Percentiles rank a stretch among this genome's conserved stretches.
These are phyloP conservation scores for Tryphoninae sp. DNA, from an alignment of 2,888 invertebrate species.

Conservation along the genomic window DNA sequence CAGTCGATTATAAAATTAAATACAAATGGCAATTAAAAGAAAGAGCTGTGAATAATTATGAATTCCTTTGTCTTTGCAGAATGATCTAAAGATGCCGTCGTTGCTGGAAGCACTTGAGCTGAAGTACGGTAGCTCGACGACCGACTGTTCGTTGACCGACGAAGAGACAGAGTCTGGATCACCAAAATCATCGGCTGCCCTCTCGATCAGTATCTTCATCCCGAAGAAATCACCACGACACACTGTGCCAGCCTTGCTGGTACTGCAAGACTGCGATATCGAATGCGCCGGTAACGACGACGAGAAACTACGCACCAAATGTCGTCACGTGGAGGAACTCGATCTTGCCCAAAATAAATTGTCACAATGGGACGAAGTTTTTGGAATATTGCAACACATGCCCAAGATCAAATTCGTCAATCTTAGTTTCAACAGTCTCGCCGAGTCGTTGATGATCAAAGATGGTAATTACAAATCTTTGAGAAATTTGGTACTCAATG, in stretches of 20 bases:
- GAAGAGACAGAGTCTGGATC: slow-evolving; percentile 83
- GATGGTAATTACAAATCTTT: slow-evolving; percentile 78
- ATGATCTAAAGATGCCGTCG: slow-evolving; percentile 88
- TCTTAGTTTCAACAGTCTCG: slow-evolving; percentile 93
- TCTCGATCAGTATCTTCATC: slow-evolving; percentile 93
- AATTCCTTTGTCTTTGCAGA: slow-evolving; percentile 65
- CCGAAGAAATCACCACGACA: slow-evolving; percentile 90
- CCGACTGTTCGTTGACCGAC: slow-evolving; percentile 83
- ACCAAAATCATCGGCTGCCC: slow-evolving; percentile 80
- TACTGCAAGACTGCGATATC: slow-evolving; percentile 95
- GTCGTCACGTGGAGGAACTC: slow-evolving; percentile 94
- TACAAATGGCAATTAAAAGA: neutral
- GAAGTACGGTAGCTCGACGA: slow-evolving; percentile 87
- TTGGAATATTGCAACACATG: slow-evolving; percentile 93
- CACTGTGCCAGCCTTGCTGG: slow-evolving; percentile 91
- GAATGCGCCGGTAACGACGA: slow-evolving; percentile 93
- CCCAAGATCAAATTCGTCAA: slow-evolving; percentile 95
- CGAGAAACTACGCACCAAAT: slow-evolving; percentile 89
- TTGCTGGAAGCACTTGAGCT: slow-evolving; percentile 94
- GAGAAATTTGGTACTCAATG: slow-evolving; percentile 92
- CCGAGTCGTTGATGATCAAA: slow-evolving; percentile 85
- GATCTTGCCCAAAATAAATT: slow-evolving; percentile 97
- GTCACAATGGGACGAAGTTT: slow-evolving; percentile 94
- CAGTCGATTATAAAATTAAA: neutral
- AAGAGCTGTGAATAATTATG: neutral